A percentile compares a stretch with the other conserved stretches of the same genome.
These are phyloP conservation scores for Cordilura impudica DNA, from an alignment of 2,888 invertebrate genomes.

Conservation along the genomic window DNA sequence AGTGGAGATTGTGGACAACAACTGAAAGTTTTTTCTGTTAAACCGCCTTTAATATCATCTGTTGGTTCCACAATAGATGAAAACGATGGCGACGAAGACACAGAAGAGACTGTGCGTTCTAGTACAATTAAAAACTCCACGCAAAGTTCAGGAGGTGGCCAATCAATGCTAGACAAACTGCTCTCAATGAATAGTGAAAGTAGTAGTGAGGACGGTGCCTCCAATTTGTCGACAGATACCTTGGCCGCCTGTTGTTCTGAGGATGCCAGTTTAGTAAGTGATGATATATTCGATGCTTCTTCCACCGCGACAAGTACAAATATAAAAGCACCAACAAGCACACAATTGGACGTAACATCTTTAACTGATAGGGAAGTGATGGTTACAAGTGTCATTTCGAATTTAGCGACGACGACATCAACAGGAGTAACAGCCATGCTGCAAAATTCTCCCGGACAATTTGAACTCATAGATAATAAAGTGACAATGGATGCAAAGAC, in stretches of 20 bases:
- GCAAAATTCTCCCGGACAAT: slow-evolving; percentile 9
- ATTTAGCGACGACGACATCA: not conserved
- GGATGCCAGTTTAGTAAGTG: slow-evolving; percentile 74
- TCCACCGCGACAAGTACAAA: slow-evolving; percentile 52
- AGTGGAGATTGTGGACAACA: slow-evolving; percentile 30
- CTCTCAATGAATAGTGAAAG: slow-evolving; percentile 76
- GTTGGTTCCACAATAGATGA: slow-evolving; percentile 65
- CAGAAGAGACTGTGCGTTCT: slow-evolving; percentile 73
- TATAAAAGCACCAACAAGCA: slow-evolving; percentile 32
- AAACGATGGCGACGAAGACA: slow-evolving; percentile 74
- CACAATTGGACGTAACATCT: not conserved
- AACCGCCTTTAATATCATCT: slow-evolving; percentile 48
- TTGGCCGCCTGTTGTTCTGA: slow-evolving; percentile 73
- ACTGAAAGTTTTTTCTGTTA: slow-evolving; percentile 4
- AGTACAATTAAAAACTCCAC: slow-evolving; percentile 64
- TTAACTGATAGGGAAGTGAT: slow-evolving; percentile 21
- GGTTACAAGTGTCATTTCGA: slow-evolving; percentile 22
- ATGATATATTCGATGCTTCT: slow-evolving; percentile 71
- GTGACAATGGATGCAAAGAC: not conserved
- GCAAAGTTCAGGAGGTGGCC: slow-evolving; percentile 61
- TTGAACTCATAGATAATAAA: not conserved
- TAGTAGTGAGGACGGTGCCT: slow-evolving; percentile 73
- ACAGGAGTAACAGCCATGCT: not conserved
- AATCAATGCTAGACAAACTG: slow-evolving; percentile 75
- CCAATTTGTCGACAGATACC: slow-evolving; percentile 75